Percentiles rank a stretch among this genome's conserved stretches.
phyloP scores from a whole-genome alignment of 2,797 vertebrate genomes.

The Sebastes aleutianus region DNA sequence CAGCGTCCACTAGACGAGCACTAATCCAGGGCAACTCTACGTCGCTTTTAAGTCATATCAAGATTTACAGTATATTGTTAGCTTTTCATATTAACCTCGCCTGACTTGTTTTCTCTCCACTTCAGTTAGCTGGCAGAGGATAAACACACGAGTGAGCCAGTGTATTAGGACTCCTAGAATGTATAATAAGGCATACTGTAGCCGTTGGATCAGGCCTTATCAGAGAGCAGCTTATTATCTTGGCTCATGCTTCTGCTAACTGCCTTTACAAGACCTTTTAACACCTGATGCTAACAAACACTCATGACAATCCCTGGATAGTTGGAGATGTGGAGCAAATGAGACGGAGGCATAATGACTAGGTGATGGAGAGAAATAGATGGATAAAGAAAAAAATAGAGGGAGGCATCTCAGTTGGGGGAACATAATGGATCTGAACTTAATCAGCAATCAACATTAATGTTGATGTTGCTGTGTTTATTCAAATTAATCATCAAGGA shows the following conservation, averaged over 20 bases:
- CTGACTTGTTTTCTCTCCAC: constrained; percentile 32
- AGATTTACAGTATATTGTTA: constrained; percentile 42
- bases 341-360: constrained; percentile 37
- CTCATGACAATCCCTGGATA: neutral
- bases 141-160: constrained; percentile 20
- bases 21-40: constrained; percentile 53
- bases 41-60: constrained; percentile 38
- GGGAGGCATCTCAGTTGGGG: constrained; percentile 31
- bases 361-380: constrained; percentile 30
- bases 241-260: neutral
- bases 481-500: constrained; percentile 83
- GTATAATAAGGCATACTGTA: neutral
- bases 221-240: constrained; percentile 16
- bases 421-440: constrained; percentile 72
- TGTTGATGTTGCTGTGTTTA: constrained; percentile 81
- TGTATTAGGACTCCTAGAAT: constrained; percentile 6
- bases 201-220: neutral
- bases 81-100: constrained; percentile 44
- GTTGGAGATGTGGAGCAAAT: constrained; percentile 29
- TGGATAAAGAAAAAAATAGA: constrained; percentile 37
- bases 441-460: constrained; percentile 82
- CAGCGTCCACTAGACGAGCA: constrained; percentile 47
- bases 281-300: constrained; percentile 29
- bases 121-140: constrained; percentile 23
- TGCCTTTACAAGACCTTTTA: constrained; percentile 19